Evolutionary conservation across 1,140 invertebrate genomes (phyloP).

Genomic region (Brachionus asplanchnoidis): DNA sequence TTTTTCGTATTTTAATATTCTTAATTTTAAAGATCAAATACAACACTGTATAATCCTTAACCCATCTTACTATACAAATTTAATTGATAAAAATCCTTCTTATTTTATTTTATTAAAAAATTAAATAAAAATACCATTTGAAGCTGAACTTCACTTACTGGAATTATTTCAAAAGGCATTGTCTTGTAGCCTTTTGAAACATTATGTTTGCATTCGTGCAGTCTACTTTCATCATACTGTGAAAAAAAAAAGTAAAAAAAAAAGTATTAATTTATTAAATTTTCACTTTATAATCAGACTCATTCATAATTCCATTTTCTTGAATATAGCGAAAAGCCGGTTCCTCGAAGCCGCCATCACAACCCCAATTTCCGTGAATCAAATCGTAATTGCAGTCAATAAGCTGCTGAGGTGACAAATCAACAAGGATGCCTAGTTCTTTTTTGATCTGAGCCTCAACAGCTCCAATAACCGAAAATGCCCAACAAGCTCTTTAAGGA

Average conservation of each 20-base stretch:
- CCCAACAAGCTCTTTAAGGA: slow-evolving; percentile 34
- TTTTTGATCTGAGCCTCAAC: slow-evolving; percentile 48
- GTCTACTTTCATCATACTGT: background rate
- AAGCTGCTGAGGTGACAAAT: slow-evolving; percentile 49
- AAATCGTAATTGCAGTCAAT: slow-evolving; percentile 48
- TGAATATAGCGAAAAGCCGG: slow-evolving; percentile 52
- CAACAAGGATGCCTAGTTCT: slow-evolving; percentile 45
- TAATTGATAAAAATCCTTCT: background rate
- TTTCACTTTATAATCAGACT: background rate
- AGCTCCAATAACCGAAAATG: slow-evolving; percentile 45
- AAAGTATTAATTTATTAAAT: background rate
- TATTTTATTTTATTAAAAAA: background rate
- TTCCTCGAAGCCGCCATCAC: slow-evolving; percentile 54
- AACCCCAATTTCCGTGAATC: slow-evolving; percentile 64
- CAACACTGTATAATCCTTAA: background rate
- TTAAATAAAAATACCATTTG: background rate
- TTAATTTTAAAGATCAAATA: too few species aligned
- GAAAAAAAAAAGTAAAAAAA: background rate
- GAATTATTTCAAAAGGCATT: background rate
- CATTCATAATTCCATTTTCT: background rate
- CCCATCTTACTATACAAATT: background rate
- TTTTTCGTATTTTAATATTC: background rate
- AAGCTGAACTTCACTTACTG: background rate
- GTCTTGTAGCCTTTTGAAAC: background rate
- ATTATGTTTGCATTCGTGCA: background rate